phyloP scores from a whole-genome alignment of 1,140 invertebrate genomes.

The Bombus impatiens region DNA sequence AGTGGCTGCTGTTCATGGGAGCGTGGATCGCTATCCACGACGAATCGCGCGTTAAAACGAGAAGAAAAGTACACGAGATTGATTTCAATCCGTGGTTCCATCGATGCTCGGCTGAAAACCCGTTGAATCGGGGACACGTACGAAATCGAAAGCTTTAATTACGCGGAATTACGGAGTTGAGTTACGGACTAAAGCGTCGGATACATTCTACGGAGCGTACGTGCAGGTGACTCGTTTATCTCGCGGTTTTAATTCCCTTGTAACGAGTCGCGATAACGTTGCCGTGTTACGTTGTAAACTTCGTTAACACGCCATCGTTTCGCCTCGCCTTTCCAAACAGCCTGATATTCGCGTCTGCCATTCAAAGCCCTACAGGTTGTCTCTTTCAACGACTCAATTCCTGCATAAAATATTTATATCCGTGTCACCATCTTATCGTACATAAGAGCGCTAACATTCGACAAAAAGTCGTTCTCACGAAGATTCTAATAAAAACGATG shows the following conservation, averaged over 20 bases:
- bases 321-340: slow-evolving; percentile 32
- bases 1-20: neutral
- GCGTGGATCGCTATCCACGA: neutral
- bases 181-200: neutral
- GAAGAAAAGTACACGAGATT: slow-evolving; percentile 13
- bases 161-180: neutral
- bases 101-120: neutral
- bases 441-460: too few relatives aligned
- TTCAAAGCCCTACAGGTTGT: slow-evolving; percentile 2
- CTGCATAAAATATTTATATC: neutral
- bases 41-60: neutral
- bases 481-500: too few relatives aligned
- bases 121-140: slow-evolving; percentile 10
- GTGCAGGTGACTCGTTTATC: slow-evolving; percentile 50
- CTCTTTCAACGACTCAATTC: neutral
- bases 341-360: neutral
- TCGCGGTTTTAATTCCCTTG: slow-evolving; percentile 51
- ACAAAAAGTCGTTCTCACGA: neutral
- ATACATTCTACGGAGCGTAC: slow-evolving; percentile 19
- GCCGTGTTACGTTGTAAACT: slow-evolving; percentile 45
- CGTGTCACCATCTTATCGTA: neutral
- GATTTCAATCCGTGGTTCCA: neutral
- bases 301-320: slow-evolving; percentile 49
- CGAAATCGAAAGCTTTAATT: slow-evolving; percentile 32
- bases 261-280: slow-evolving; percentile 50